A percentile compares a stretch with the other conserved stretches of the same genome.
phyloP scores from a whole-genome alignment of 2,888 invertebrate genomes.

The Heteropelma amictum region DNA sequence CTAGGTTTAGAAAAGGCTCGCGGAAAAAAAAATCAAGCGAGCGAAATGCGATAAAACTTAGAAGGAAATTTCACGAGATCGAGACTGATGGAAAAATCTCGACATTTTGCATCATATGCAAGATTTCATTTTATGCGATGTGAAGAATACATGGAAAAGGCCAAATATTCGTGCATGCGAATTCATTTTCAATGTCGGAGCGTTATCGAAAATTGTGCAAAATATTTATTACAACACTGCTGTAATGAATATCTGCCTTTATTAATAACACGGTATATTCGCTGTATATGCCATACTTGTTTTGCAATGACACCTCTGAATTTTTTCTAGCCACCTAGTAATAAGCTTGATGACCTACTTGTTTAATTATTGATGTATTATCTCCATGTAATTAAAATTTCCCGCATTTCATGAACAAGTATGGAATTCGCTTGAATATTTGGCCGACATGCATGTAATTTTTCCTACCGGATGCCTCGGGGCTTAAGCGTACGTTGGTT shows the following conservation, averaged over 20 bases:
- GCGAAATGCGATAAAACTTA: constrained; percentile 21
- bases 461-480: constrained; percentile 8
- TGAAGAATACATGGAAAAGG: background rate
- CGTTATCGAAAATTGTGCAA: too few relatives aligned
- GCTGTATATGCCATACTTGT: too few relatives aligned
- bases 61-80: constrained; percentile 15
- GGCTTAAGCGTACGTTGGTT: constrained; percentile 25
- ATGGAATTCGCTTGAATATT: background rate
- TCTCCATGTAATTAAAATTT: constrained; percentile 12
- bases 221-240: too few relatives aligned
- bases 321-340: too few relatives aligned
- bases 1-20: background rate
- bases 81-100: background rate
- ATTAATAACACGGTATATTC: too few relatives aligned
- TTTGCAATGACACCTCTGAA: too few relatives aligned
- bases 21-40: background rate
- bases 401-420: background rate
- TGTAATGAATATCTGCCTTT: too few relatives aligned
- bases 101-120: background rate
- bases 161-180: too few relatives aligned
- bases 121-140: background rate
- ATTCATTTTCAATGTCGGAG: too few relatives aligned
- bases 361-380: background rate
- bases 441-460: constrained; percentile 22
- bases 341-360: background rate